Percentiles rank a stretch among this genome's conserved stretches.
Evolutionary conservation across 2,797 vertebrate genomes (phyloP).

Genomic region (Anolis apletophallus): DNA sequence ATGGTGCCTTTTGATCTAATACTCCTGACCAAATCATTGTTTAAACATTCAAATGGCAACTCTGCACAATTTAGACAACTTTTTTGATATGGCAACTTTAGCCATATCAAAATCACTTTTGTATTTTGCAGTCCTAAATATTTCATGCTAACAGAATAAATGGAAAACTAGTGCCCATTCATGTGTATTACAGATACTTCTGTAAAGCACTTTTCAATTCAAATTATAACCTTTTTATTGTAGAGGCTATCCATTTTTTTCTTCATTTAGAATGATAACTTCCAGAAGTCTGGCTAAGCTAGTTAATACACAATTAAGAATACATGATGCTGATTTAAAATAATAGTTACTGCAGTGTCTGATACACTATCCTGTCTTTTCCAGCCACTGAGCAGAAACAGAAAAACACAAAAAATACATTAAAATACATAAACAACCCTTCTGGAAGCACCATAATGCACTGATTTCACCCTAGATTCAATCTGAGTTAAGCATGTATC

Average conservation of each 20-base stretch:
- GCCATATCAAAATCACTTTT: background rate
- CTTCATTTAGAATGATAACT: background rate
- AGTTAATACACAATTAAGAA: background rate
- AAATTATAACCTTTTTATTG: background rate
- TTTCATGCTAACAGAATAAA: background rate
- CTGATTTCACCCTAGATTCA: background rate
- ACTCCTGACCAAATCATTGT: background rate
- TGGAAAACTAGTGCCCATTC: background rate
- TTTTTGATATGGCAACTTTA: background rate
- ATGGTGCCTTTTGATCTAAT: fast-evolving
- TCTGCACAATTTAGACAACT: background rate
- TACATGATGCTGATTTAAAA: background rate
- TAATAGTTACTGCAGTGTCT: background rate
- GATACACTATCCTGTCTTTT: background rate
- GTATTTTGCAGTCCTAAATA: background rate
- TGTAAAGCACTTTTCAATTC: no score
- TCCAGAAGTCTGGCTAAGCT: background rate
- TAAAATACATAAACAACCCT: background rate
- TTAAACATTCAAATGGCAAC: background rate
- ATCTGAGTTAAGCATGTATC: background rate
- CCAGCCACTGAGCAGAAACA: background rate
- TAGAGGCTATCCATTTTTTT: background rate
- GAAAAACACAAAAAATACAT: background rate
- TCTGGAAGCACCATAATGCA: background rate
- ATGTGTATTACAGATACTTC: background rate